These are phyloP conservation scores for Pterois miles DNA, from an alignment of 2,797 vertebrate species.

Conservation along the genomic window DNA sequence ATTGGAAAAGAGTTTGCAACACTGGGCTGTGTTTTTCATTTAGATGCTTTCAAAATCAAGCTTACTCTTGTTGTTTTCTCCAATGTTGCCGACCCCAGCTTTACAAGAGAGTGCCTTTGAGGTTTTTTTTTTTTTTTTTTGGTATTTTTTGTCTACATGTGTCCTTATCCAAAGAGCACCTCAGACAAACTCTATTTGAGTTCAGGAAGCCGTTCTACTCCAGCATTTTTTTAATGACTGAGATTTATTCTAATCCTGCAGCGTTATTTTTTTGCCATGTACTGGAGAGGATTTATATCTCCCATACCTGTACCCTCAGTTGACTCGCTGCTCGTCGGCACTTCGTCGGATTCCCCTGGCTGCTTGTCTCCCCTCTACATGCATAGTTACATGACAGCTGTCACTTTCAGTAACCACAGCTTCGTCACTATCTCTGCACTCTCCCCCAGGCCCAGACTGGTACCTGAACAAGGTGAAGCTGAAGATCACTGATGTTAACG, in stretches of 20 bases:
- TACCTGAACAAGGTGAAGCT: constrained; percentile 87
- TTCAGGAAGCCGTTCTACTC: neutral
- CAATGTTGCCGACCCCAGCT: neutral
- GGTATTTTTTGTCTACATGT: neutral
- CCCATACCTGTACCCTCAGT: constrained; percentile 39
- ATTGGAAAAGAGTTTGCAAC: neutral
- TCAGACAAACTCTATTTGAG: neutral
- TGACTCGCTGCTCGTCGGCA: constrained; percentile 39
- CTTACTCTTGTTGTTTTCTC: neutral
- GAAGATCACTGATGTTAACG: constrained; percentile 88
- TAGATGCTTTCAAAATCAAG: neutral
- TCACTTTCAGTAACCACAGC: constrained; percentile 71
- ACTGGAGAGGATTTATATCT: constrained; percentile 31
- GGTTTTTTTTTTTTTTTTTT: no score
- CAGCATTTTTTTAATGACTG: neutral
- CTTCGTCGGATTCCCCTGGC: constrained; percentile 39
- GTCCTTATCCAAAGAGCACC: neutral
- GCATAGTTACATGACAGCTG: constrained; percentile 77
- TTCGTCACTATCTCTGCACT: constrained; percentile 61
- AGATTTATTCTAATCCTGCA: constrained; percentile 36
- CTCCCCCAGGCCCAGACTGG: constrained; percentile 86
- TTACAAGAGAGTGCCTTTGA: neutral
- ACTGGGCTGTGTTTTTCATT: neutral
- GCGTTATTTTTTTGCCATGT: constrained; percentile 31
- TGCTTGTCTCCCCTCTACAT: constrained; percentile 54